Evolutionary conservation across 2,113 vertebrate genomes (phyloP), one percentile per base, ranked within the genome.

Genomic region (Trichomycterus rosablanca): DNA sequence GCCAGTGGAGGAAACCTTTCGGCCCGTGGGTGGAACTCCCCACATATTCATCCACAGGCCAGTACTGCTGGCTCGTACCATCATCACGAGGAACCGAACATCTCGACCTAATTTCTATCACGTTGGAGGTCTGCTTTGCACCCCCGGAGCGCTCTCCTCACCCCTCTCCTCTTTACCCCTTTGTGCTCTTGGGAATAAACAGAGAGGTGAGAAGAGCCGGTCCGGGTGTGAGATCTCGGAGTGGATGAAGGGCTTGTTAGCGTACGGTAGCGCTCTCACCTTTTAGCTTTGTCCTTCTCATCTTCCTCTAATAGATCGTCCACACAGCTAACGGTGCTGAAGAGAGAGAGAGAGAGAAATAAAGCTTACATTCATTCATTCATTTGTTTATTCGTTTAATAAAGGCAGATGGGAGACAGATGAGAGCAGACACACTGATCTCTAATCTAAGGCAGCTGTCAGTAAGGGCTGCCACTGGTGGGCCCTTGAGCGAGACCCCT

Each of bases 251-350:
- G n/a, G n/a, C n/a, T n/a, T n/a, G 34, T 37, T 11, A 7, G 5
- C n/a, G 26, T 11, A 45, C 23, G 30, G 9, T 23, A n/a, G 16
- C n/a, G 9, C 7, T 22, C 11, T 1, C 88, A 95, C 93, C 92
- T 94, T 89, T 95, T 95, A 80, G 91, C 90, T 78, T 85, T 90
- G 83, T 95, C 93, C 77, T 93, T 94, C 76, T 93, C 92, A 90
- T 94, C 90, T 83, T 94, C 93, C 56, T 93, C 92, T 86, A 93
- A 85, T 78, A 95, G 84, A 78, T 94, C 90, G 20, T 92, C 89
- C 84, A 90, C 85, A 71, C 90, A 89, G 74, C 86, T 86, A 81
- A 77, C 88, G 78, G 86, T 85, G 86, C 91, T 93, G 66, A 35
- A 82, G 86, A 68, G 68, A 82, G 14, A 4, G 12, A 32, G 35